Evolutionary conservation across 2,797 vertebrate genomes (phyloP), one percentile per base, ranked within the genome.

Genomic region (Rachycentron canadum): DNA sequence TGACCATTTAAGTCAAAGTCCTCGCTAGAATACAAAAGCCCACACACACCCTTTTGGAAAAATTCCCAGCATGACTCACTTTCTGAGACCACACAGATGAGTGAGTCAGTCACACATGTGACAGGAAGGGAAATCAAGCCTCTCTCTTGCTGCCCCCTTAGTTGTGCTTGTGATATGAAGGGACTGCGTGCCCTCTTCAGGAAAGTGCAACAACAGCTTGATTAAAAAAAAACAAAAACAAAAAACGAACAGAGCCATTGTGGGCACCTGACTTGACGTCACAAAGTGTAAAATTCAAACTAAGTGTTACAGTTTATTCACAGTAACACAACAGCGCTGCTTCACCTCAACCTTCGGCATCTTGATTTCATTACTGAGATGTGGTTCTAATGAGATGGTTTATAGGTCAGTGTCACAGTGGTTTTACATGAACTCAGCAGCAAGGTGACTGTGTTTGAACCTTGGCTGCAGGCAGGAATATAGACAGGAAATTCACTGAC

Each of bases 11-110:
- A 7, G 34, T 36, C 9, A 36, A 36, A 36, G 13, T 4, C 11
- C 9, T 26, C 45, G 41, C 34, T 36, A 10, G 34, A 10, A 36
- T 36, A 36, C 7, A 45, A 45, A 2, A 43, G 5, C 17, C 17
- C 43, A 45, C 8, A 32, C 7, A 17, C 1, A 23, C 0, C 4
- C 8, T 36, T 40, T 50, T 60, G 49, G 16, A 62, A 36, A 2
- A 21, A 69, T 64, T 79, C 60, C 77, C 61, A 19, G 45, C 50
- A 59, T 88, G 87, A 92, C 58, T 90, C 70, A 85, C 62, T 75
- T 38, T 57, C 62, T 78, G 58, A 78, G 47, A 69, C 65, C 78
- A 56, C 64, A 30, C 40, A 71, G 1, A 53, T 23, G 32, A 55
- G n/a, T 88, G 73, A 90, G 79, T 88, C 82, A 88, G 68, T 38